A percentile compares a stretch with the other conserved stretches of the same genome.
Conservation (phyloP, 2,888 invertebrate species). For the Epinotia brunnichana region DNA sequence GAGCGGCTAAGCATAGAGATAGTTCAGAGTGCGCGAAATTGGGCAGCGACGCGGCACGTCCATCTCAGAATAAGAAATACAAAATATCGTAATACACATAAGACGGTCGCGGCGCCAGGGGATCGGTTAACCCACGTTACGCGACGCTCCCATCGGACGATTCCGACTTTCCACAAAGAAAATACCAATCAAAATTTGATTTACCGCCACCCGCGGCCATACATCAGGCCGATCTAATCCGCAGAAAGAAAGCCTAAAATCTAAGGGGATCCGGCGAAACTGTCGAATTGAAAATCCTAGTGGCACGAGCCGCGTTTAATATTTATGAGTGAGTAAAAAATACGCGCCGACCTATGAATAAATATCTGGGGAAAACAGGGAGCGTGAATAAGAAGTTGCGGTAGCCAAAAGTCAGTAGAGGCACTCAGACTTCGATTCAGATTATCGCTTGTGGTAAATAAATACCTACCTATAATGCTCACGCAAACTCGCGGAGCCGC, state of each 20-base stretch:
- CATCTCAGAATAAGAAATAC: slow-evolving; percentile 64
- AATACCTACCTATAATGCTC: background rate
- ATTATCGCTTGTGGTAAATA: slow-evolving; percentile 22
- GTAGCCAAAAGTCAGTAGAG: slow-evolving; percentile 16
- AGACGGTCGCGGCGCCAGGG: slow-evolving; percentile 70
- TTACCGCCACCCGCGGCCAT: slow-evolving; percentile 82
- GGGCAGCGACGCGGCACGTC: slow-evolving; percentile 50
- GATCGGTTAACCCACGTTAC: slow-evolving; percentile 81
- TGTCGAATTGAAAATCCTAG: slow-evolving; percentile 80
- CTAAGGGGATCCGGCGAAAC: slow-evolving; percentile 74
- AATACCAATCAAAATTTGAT: slow-evolving; percentile 84
- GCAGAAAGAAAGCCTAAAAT: slow-evolving; percentile 77
- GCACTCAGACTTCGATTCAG: slow-evolving; percentile 5
- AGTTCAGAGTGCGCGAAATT: slow-evolving; percentile 34
- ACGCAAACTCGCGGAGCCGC: background rate
- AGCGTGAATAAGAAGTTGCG: slow-evolving; percentile 46
- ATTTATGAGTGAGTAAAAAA: slow-evolving; percentile 78
- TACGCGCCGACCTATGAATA: slow-evolving; percentile 72
- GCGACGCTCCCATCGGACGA: slow-evolving; percentile 71
- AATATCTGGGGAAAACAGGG: slow-evolving; percentile 55
- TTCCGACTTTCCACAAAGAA: slow-evolving; percentile 81
- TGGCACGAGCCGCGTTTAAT: slow-evolving; percentile 72
- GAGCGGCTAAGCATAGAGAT: slow-evolving; percentile 4
- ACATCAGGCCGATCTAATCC: slow-evolving; percentile 80
- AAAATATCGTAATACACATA: slow-evolving; percentile 70